These are phyloP conservation scores for Sinocyclocheilus anshuiensis DNA, from an alignment of 2,113 vertebrate species.

Conservation along the genomic window DNA sequence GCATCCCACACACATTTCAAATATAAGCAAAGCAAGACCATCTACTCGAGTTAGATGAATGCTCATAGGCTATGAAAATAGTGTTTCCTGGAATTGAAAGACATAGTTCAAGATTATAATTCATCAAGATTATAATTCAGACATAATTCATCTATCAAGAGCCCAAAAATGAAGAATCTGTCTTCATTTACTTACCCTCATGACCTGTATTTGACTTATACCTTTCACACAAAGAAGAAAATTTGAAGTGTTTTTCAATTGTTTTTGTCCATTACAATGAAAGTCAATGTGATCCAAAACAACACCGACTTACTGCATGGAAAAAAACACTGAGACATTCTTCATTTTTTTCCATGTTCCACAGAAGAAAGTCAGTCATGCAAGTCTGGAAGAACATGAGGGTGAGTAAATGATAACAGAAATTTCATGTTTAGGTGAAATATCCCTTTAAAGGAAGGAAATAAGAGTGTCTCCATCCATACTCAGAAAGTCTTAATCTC, in stretches of 20 bases:
- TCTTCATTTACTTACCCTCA: background rate
- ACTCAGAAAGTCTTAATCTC: background rate
- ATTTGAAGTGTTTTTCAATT: background rate
- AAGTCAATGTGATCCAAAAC: background rate
- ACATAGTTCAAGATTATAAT: background rate
- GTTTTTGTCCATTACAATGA: background rate
- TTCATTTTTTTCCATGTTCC: background rate
- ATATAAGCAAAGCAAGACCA: slow-evolving; percentile 28
- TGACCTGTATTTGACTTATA: background rate
- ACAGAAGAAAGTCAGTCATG: background rate
- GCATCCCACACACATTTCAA: slow-evolving; percentile 36
- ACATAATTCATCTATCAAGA: too few relatives aligned
- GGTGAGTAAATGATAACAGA: background rate
- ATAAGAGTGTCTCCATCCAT: slow-evolving; percentile 21
- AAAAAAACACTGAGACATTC: background rate
- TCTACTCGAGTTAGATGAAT: slow-evolving; percentile 19
- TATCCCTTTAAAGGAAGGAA: background rate
- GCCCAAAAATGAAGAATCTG: background rate
- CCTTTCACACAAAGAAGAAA: background rate
- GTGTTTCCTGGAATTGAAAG: slow-evolving; percentile 14
- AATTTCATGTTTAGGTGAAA: background rate
- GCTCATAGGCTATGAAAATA: slow-evolving; percentile 19
- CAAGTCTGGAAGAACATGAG: background rate
- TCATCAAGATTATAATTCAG: too few relatives aligned
- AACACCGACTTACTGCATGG: background rate